Percentiles rank a stretch among this genome's conserved stretches.
These are phyloP conservation scores for Excalfactoria chinensis DNA, from an alignment of 2,113 vertebrate species.

Conservation along the genomic window DNA sequence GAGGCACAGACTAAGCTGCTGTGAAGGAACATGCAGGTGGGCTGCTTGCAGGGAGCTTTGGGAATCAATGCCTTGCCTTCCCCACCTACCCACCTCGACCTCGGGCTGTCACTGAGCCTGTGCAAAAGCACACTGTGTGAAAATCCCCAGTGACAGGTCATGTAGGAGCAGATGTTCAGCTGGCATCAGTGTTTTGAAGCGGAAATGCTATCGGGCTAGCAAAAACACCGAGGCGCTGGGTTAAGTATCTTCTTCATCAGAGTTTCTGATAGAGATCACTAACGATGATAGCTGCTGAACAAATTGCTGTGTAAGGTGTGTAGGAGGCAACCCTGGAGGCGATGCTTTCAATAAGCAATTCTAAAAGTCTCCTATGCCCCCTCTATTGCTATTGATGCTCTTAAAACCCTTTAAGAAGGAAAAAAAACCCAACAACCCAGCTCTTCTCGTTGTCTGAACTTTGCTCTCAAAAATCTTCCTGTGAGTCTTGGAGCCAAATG, in stretches of 20 bases:
- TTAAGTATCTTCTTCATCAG: neutral
- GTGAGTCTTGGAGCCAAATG: neutral
- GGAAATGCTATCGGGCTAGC: neutral
- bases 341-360: rapidly evolving
- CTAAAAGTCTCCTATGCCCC: neutral
- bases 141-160: neutral
- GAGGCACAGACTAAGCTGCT: neutral
- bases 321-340: neutral
- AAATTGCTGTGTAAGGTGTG: neutral
- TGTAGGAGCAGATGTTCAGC: neutral
- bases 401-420: neutral
- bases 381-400: neutral
- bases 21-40: neutral
- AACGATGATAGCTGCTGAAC: neutral
- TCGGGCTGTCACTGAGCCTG: neutral
- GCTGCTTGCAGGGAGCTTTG: neutral
- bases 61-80: neutral
- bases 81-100: rapidly evolving
- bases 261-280: neutral
- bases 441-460: neutral
- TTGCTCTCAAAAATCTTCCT: neutral
- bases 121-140: neutral
- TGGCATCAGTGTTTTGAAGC: neutral
- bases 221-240: neutral
- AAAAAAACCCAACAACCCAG: neutral